These are phyloP conservation scores for Orientallactaga sibirica DNA, from an alignment of 2,797 vertebrate species.

Conservation along the genomic window DNA sequence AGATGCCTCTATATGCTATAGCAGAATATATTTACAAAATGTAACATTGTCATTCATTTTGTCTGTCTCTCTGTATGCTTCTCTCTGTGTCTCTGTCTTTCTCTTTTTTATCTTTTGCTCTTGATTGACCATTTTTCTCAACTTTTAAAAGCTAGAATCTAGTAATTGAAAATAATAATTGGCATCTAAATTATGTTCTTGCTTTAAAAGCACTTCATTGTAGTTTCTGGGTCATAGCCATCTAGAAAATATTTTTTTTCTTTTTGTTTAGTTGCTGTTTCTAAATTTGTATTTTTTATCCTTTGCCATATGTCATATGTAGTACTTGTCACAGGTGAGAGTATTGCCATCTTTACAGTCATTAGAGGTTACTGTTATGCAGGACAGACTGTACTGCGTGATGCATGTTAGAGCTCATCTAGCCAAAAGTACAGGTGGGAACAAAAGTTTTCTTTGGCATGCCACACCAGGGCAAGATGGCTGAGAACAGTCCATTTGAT, in stretches of 20 bases:
- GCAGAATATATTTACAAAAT: conserved; percentile 26
- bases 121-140: neutral
- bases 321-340: neutral
- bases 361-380: neutral
- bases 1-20: neutral
- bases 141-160: conserved; percentile 53
- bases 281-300: neutral
- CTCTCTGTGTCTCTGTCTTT: neutral
- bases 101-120: no score
- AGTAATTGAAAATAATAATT: conserved; percentile 22
- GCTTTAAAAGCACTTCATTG: neutral
- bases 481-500: neutral
- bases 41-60: neutral
- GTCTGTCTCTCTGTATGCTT: no score
- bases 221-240: neutral
- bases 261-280: conserved; percentile 29
- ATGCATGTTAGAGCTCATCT: neutral
- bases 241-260: conserved; percentile 22
- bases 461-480: neutral
- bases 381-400: neutral
- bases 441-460: neutral
- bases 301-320: neutral
- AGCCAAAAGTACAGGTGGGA: neutral
- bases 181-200: neutral
- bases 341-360: neutral